phyloP scores from a whole-genome alignment of 2,797 vertebrate species.

The Sarcophilus harrisii region DNA sequence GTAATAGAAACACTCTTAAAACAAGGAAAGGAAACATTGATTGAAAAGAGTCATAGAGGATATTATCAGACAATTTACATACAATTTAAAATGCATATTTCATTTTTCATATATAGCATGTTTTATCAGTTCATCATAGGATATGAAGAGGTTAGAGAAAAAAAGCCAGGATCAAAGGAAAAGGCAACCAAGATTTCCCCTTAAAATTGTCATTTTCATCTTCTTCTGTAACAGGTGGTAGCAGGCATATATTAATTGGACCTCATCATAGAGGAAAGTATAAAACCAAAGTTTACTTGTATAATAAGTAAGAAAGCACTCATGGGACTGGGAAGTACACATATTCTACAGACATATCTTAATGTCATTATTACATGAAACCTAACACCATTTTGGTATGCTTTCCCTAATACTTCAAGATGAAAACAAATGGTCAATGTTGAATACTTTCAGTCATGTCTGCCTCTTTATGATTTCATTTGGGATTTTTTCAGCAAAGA shows the following conservation, averaged over 20 bases:
- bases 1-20: constrained; percentile 67
- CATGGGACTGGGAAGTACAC: neutral
- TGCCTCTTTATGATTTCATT: neutral
- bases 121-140: constrained; percentile 38
- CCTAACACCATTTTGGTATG: neutral
- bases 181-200: constrained; percentile 34
- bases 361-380: neutral
- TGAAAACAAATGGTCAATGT: neutral
- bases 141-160: constrained; percentile 49
- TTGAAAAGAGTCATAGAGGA: constrained; percentile 67
- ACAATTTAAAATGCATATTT: constrained; percentile 65
- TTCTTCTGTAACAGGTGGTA: neutral
- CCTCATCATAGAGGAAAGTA: neutral
- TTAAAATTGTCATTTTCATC: constrained; percentile 42
- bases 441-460: neutral
- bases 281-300: neutral
- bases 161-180: constrained; percentile 46
- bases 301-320: constrained; percentile 3
- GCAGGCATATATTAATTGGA: neutral
- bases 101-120: constrained; percentile 46
- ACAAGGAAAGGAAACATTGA: constrained; percentile 66
- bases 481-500: neutral
- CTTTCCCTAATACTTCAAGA: neutral
- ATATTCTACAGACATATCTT: neutral
- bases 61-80: constrained; percentile 72